phyloP scores from a whole-genome alignment of 2,888 invertebrate species.

The Noctuana brunneofusca region DNA sequence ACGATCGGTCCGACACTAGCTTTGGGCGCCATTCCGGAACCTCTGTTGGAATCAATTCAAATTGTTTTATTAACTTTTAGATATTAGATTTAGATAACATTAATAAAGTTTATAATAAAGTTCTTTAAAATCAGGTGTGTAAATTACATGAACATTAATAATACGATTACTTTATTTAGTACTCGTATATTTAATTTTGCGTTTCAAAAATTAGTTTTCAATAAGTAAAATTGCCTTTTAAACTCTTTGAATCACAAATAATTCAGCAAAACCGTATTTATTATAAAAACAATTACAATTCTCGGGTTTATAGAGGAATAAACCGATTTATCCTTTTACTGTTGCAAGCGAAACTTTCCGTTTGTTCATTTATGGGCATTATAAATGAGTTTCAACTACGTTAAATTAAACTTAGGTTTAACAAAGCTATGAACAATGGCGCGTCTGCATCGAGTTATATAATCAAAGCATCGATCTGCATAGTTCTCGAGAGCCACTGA shows the following conservation, averaged over 20 bases:
- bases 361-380: slow-evolving; percentile 22
- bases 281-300: background rate
- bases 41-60: slow-evolving; percentile 66
- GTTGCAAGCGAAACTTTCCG: slow-evolving; percentile 10
- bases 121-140: too few species aligned
- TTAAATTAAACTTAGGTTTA: slow-evolving; percentile 32
- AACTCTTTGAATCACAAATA: too few species aligned
- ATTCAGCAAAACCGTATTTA: too few species aligned
- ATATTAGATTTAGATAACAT: too few species aligned
- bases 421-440: slow-evolving; percentile 38
- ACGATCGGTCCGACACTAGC: slow-evolving; percentile 85
- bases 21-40: slow-evolving; percentile 86
- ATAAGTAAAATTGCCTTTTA: too few species aligned
- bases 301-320: slow-evolving; percentile 1
- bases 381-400: slow-evolving; percentile 20
- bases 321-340: slow-evolving; percentile 23
- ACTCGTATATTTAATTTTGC: too few species aligned
- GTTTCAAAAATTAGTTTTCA: too few species aligned
- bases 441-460: slow-evolving; percentile 37
- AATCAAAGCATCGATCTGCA: slow-evolving; percentile 41
- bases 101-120: too few species aligned
- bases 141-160: too few species aligned
- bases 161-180: too few species aligned
- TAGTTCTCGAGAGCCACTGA: slow-evolving; percentile 40
- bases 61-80: background rate